These are phyloP conservation scores for Chrysolina oricalcia DNA, from an alignment of 2,888 invertebrate genomes.

Conservation along the genomic window DNA sequence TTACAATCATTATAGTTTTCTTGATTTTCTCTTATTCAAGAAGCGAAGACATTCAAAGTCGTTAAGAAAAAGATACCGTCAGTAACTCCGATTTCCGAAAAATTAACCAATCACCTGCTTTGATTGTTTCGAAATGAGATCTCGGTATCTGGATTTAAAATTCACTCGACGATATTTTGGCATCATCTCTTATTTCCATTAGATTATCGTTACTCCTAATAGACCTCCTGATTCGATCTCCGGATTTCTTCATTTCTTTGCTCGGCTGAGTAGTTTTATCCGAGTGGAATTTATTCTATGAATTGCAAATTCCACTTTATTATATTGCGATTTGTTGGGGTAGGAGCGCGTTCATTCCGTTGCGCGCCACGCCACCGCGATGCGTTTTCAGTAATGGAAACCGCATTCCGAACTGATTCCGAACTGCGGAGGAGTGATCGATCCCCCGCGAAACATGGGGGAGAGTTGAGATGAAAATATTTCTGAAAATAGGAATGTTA, in stretches of 20 bases:
- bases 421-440: neutral
- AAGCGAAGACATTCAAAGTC: no score
- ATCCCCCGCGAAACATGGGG: neutral
- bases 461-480: neutral
- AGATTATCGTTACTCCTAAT: neutral
- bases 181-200: neutral
- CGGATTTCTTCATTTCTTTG: neutral
- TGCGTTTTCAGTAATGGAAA: conserved; percentile 19
- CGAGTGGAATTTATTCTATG: neutral
- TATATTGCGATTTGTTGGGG: conserved; percentile 22
- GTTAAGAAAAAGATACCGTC: no score
- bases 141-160: no score
- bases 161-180: neutral
- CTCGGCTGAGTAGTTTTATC: neutral
- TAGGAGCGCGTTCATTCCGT: neutral
- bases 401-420: conserved; percentile 28
- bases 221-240: neutral
- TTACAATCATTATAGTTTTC: no score
- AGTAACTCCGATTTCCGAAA: no score
- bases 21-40: no score
- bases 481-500: neutral
- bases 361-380: neutral
- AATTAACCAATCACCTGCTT: no score
- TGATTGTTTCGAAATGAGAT: no score
- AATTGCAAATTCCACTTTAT: conserved; percentile 22